Evolutionary conservation across 2,888 invertebrate genomes (phyloP), one percentile per base, ranked within the genome.

Genomic region (Ophion slaviceki): DNA sequence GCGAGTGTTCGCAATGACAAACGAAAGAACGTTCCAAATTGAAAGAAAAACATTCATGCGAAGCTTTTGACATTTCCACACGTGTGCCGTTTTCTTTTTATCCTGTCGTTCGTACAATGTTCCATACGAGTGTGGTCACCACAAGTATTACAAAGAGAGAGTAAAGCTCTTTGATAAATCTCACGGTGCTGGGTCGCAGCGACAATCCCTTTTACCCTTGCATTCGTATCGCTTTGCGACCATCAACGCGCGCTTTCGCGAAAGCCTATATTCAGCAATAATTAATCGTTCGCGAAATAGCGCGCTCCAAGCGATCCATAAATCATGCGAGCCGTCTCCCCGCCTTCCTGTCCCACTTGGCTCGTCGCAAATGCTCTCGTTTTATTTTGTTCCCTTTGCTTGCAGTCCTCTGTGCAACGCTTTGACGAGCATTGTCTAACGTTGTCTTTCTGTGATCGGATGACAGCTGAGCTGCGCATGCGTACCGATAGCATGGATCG

Each of bases 221-320:
- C 24, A 61, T 61, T 68, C 62, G 71, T 87, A 87, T 87, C 84
- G 76, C 45, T 71, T 64, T 61, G 62, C 70, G 62, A 87, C 84
- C 84, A 78, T 53, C 45, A 64, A 71, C 32, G 80, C 62, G 70
- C 67, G 47, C 28, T 78, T 53, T 53, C 59, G 57, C 82, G 47
- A 68, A 68, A 87, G 84, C 80, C 86, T 80, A 75, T 89, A 90
- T 90, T 90, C 90, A 89, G 86, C 87, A 89, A 53, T 90, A 91
- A 91, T 91, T 91, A 91, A 92, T 91, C 90, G 89, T 90, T 88
- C 88, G 90, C 88, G 88, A 89, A 90, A 91, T 89, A 75, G 87
- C 88, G 87, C 72, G 89, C 89, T 87, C 57, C 11, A 24, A 89
- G 83, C 86, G 79, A 78, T 85, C 78, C 88, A 91, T 92, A 89